Conservation (phyloP, 2,888 invertebrate genomes). For the Brenthis hecate region DNA sequence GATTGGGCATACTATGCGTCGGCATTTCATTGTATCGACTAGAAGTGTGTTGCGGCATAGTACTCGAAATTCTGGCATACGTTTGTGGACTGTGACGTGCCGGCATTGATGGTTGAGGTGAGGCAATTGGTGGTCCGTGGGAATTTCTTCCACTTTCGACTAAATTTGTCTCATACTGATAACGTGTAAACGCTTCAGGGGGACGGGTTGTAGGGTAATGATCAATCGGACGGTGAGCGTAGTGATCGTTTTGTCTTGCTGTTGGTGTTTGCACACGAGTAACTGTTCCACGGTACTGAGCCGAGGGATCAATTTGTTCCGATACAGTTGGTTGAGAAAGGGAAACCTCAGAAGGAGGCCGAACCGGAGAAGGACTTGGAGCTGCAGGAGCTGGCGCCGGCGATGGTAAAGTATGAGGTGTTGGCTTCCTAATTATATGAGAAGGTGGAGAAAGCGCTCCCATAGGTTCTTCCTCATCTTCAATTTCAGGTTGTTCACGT, state of each 20-base stretch:
- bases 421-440: constrained; percentile 76
- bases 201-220: constrained; percentile 68
- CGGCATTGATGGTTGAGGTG: constrained; percentile 66
- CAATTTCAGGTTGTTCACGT: constrained; percentile 70
- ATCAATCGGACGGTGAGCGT: constrained; percentile 67
- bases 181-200: constrained; percentile 64
- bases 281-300: constrained; percentile 57
- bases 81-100: constrained; percentile 71
- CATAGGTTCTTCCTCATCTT: constrained; percentile 69
- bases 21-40: constrained; percentile 64
- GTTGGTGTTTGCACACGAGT: constrained; percentile 68
- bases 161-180: constrained; percentile 64
- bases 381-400: constrained; percentile 68
- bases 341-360: constrained; percentile 59
- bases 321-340: constrained; percentile 52
- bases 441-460: constrained; percentile 75
- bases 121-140: constrained; percentile 56
- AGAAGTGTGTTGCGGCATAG: constrained; percentile 65
- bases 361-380: constrained; percentile 50
- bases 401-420: constrained; percentile 60
- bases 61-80: constrained; percentile 65
- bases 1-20: constrained; percentile 62
- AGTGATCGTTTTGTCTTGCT: constrained; percentile 65
- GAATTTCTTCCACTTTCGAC: constrained; percentile 60
- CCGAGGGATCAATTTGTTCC: constrained; percentile 55